A percentile compares a stretch with the other conserved stretches of the same genome.
These are phyloP conservation scores for Papilio polytes DNA, from an alignment of 1,140 invertebrate species.

Conservation along the genomic window DNA sequence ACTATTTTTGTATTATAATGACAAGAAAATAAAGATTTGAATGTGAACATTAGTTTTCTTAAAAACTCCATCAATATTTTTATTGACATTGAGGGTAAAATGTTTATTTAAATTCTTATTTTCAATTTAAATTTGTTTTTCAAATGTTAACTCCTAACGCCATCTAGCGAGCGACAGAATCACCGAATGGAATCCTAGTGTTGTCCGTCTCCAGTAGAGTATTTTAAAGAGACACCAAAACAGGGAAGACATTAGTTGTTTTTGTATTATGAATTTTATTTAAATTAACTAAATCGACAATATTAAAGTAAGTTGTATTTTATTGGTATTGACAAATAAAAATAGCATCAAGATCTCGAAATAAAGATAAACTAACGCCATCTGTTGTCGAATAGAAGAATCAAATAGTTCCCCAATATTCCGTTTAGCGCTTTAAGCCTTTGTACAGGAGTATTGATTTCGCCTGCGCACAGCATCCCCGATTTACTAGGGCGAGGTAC, in stretches of 20 bases:
- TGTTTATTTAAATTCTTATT: no score
- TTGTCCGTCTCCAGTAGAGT: background rate
- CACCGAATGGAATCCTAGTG: background rate
- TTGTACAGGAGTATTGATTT: constrained; percentile 61
- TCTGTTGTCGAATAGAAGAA: background rate
- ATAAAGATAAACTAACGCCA: background rate
- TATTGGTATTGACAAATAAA: no score
- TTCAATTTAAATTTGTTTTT: no score
- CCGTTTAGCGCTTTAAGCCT: constrained; percentile 33
- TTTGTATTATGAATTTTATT: no score
- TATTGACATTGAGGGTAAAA: no score
- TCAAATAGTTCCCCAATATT: constrained; percentile 22
- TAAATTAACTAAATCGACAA: no score
- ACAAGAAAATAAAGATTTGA: background rate
- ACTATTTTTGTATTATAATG: constrained; percentile 18
- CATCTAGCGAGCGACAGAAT: background rate
- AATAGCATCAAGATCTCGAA: background rate
- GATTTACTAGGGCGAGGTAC: constrained; percentile 25
- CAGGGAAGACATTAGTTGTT: no score
- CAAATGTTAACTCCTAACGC: background rate
- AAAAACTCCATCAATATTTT: background rate
- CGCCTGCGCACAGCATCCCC: constrained; percentile 58
- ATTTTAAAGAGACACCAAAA: background rate
- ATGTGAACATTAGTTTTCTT: background rate
- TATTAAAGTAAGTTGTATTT: no score